Conservation (phyloP, 2,888 invertebrate species). For the Mylabris sibirica region DNA sequence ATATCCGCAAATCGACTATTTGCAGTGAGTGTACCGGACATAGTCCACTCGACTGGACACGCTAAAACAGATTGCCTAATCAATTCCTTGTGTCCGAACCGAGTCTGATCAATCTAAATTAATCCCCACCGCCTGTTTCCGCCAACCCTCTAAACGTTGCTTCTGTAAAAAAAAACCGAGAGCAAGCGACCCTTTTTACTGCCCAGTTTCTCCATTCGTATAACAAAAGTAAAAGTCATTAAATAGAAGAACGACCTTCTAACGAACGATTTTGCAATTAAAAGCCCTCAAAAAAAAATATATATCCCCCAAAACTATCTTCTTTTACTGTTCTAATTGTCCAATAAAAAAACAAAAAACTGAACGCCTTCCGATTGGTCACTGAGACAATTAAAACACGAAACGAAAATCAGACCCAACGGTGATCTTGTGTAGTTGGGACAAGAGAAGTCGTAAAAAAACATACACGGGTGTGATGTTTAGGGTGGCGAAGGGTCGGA, state of each 20-base stretch:
- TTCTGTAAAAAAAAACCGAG: slow-evolving; percentile 56
- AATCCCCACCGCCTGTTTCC: slow-evolving; percentile 59
- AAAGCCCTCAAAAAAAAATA: slow-evolving; percentile 15
- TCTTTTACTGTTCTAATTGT: slow-evolving; percentile 2
- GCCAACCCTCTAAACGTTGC: slow-evolving; percentile 55
- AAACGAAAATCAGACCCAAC: slow-evolving; percentile 1
- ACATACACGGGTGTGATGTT: slow-evolving; percentile 54
- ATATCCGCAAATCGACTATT: slow-evolving; percentile 31
- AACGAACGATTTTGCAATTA: slow-evolving; percentile 22
- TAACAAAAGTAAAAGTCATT: slow-evolving; percentile 9
- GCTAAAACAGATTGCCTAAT: slow-evolving; percentile 65
- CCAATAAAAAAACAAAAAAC: not conserved
- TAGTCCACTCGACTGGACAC: slow-evolving; percentile 62
- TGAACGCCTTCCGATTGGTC: not conserved
- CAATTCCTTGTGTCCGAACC: slow-evolving; percentile 63
- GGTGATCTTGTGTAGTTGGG: slow-evolving; percentile 12
- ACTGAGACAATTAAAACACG: slow-evolving; percentile 5
- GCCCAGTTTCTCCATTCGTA: not conserved
- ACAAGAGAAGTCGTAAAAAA: slow-evolving; percentile 42
- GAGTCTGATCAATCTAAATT: slow-evolving; percentile 64
- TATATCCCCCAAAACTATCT: not conserved
- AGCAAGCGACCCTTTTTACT: slow-evolving; percentile 17
- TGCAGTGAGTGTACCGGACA: slow-evolving; percentile 55
- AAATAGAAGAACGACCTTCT: not conserved
- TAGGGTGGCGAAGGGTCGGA: slow-evolving; percentile 49